These are phyloP conservation scores for Scaptomyza flava DNA, from an alignment of 2,888 invertebrate species.

Conservation along the genomic window DNA sequence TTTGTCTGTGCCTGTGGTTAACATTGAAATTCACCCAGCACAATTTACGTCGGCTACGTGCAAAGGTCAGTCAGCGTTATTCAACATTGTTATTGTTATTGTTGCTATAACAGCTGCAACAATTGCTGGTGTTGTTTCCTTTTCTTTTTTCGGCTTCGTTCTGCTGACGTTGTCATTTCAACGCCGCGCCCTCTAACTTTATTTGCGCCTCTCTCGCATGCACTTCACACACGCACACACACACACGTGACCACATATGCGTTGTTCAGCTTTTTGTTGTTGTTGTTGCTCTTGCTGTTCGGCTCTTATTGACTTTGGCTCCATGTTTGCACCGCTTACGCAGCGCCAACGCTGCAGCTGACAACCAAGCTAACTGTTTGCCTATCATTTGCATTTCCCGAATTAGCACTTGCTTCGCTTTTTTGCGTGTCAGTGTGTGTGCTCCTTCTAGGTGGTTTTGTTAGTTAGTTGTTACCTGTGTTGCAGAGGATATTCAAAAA, in stretches of 20 bases:
- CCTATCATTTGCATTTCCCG: constrained; percentile 71
- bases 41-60: constrained; percentile 56
- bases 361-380: constrained; percentile 55
- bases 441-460: constrained; percentile 5
- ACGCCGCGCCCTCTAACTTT: constrained; percentile 59
- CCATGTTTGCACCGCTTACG: constrained; percentile 70
- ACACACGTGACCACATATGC: constrained; percentile 37
- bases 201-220: constrained; percentile 59
- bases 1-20: constrained; percentile 34
- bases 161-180: constrained; percentile 63
- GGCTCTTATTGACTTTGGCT: constrained; percentile 62
- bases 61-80: constrained; percentile 68
- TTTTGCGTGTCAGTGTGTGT: constrained; percentile 5
- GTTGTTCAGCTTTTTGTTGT: constrained; percentile 41
- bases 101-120: constrained; percentile 27
- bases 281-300: constrained; percentile 32
- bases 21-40: constrained; percentile 54
- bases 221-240: constrained; percentile 12
- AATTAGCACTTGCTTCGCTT: constrained; percentile 53
- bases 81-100: constrained; percentile 33
- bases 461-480: constrained; percentile 22
- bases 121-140: constrained; percentile 13
- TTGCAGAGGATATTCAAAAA: neutral
- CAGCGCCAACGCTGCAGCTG: constrained; percentile 47
- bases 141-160: constrained; percentile 20